phyloP scores from a whole-genome alignment of 2,888 invertebrate species.

The Aleiodes testaceus region DNA sequence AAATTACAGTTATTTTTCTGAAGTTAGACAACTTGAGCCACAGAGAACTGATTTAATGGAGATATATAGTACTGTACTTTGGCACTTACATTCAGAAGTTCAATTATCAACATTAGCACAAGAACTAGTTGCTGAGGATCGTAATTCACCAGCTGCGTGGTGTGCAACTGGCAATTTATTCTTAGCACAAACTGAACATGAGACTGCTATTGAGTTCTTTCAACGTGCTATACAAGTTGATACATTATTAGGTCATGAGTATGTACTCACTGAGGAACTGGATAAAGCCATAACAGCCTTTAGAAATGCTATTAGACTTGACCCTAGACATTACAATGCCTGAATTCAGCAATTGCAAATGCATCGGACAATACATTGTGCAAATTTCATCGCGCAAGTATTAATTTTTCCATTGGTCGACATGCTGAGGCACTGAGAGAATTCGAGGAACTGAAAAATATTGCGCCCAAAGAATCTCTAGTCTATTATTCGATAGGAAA shows the following conservation, averaged over 20 bases:
- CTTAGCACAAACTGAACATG: conserved; percentile 97
- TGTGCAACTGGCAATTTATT: conserved; percentile 98
- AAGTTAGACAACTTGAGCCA: conserved; percentile 88
- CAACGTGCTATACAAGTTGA: conserved; percentile 97
- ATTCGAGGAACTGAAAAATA: conserved; percentile 92
- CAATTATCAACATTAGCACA: conserved; percentile 89
- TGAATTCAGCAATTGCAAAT: conserved; percentile 91
- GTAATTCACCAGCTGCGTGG: conserved; percentile 91
- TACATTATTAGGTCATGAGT: conserved; percentile 96
- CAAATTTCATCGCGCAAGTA: conserved; percentile 96
- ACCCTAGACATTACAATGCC: conserved; percentile 96
- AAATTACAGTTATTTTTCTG: conserved; percentile 78
- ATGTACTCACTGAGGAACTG: conserved; percentile 96
- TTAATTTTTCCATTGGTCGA: conserved; percentile 91
- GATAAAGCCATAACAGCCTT: conserved; percentile 97
- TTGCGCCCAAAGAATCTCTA: conserved; percentile 95
- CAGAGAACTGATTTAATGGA: conserved; percentile 93
- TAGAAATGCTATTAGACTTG: conserved; percentile 91
- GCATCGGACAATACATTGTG: conserved; percentile 95
- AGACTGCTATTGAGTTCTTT: conserved; percentile 97
- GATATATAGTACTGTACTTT: conserved; percentile 94
- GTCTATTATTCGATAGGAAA: conserved; percentile 99
- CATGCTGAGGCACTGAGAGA: conserved; percentile 93
- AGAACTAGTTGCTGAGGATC: conserved; percentile 85
- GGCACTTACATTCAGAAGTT: conserved; percentile 96